Base-by-base conservation (phyloP, 2,888 invertebrate genomes). In the Toxonevra muliebris region DNA sequence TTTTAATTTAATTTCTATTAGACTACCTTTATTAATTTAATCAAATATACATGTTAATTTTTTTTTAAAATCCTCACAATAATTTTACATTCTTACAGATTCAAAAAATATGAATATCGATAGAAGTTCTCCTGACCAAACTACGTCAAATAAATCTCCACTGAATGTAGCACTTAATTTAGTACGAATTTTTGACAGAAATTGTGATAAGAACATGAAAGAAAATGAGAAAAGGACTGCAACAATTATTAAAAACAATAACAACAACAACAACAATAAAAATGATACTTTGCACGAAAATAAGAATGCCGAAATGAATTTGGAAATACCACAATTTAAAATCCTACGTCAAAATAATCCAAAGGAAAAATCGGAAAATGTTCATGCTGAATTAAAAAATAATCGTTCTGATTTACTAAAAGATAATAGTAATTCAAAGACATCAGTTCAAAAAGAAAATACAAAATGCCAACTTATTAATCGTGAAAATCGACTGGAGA, bases 121-220 rank as follows among this genome's bases (percentile, higher is more conserved):
- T 30, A 30, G 30, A 30, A 30, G 30, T 7, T 30, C 30, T 30
- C 30, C 30, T 30, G 30, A 4, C 2, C 30, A 30, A 30, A 30
- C 30, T 30, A 30, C 30, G 30, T 30, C 30, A 30, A 30, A 30
- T 30, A 30, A 30, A 15, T 15, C 42, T 15, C 12, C 58, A 55
- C 54, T 63, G 41, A 67, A 69, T 58, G 66, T 69, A 41, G 74
- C 74, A 17, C 67, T 76, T n/a, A 77, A 78, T 69, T 72, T 78
- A 54, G 74, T 76, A 58, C 73, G 76, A 53, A 73, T 73, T 65
- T 74, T 75, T 67, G 75, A 74, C 66, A 66, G 7, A 30, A 30
- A 50, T 48, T 15, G 48, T 48, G 48, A 17, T 64, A 66, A 19
- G 54, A 41, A 30, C 30, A 30, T 30, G 30, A 30, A 30, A 3